Evolutionary conservation across 1,140 invertebrate genomes (phyloP).

Genomic region (Sycophila sp.): DNA sequence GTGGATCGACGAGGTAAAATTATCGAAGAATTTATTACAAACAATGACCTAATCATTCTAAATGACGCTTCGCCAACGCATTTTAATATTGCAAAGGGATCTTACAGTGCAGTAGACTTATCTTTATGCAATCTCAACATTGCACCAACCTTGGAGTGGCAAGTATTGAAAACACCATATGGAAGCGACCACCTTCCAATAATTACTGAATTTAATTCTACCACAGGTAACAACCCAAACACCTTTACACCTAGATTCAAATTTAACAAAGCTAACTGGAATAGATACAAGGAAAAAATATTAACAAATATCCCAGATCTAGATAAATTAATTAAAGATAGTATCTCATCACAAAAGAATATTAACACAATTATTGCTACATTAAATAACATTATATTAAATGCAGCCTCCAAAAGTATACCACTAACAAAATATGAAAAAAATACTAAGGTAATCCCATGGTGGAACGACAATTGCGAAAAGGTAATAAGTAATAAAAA

Average conservation of each 20-base stretch:
- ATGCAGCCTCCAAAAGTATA: background rate
- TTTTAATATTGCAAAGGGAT: slow-evolving; percentile 40
- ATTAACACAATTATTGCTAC: background rate
- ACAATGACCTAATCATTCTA: slow-evolving; percentile 37
- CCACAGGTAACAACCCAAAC: no score
- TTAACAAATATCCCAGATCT: background rate
- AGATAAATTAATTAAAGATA: background rate
- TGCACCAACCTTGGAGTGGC: slow-evolving; percentile 45
- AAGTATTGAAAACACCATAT: slow-evolving; percentile 42
- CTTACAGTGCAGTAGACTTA: slow-evolving; percentile 46
- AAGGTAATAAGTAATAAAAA: background rate
- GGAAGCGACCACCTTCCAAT: slow-evolving; percentile 51
- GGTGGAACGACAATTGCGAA: background rate
- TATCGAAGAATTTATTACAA: slow-evolving; percentile 39
- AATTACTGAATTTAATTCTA: background rate
- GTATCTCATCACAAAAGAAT: background rate
- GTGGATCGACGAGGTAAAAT: slow-evolving; percentile 46
- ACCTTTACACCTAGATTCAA: background rate
- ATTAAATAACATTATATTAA: background rate
- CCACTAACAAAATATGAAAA: background rate
- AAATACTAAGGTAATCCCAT: background rate
- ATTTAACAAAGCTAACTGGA: background rate
- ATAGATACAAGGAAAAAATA: background rate
- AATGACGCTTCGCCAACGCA: slow-evolving; percentile 46
- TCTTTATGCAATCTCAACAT: slow-evolving; percentile 44